Evolutionary conservation across 2,888 invertebrate genomes (phyloP), one percentile per base, ranked within the genome.

Genomic region (Lasioglossum pauxillum): DNA sequence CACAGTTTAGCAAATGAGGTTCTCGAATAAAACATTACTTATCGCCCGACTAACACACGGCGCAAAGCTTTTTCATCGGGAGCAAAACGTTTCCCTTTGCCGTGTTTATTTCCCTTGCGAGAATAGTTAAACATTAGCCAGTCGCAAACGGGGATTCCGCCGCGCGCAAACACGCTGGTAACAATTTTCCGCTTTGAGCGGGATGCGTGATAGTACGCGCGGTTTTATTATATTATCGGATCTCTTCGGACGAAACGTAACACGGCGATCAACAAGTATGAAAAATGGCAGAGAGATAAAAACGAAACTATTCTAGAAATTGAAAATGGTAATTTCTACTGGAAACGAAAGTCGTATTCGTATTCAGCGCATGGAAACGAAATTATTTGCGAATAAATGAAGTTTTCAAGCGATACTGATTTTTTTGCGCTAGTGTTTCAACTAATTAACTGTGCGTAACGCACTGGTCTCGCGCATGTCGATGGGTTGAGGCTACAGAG

Each of bases 51-150:
- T 14, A 7, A 19, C 16, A 8, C 31, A 41, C 16, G 38, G 19
- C 8, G 60, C 73, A 38, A 67, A 67, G 83, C 60, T 31, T 73
- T 76, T 12, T 53, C 19, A 5, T 31, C 41, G 44, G 35, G 3
- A 76, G 7, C n/a, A 53, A 77, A 64, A 77, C 31, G 19, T 31
- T 67, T 69, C 35, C 23, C n/a, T 53, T 64, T 27, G 1, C 5
- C 44, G 44, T 76, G 75, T 72, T 49, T 76, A 83, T 83, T 83
- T 73, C 44, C 23, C 35, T 16, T 27, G 44, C 64, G 64, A 83
- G 72, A 57, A 74, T 44, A 77, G 53, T 57, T 14, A 57, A 77
- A 74, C 53, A 31, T 76, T 83, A 83, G 75, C 60, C 53, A 31
- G 19, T 7, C 31, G 57, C 49, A 76, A 72, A 76, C 35, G 27